phyloP scores from a whole-genome alignment of 1,140 invertebrate species.

The Ostrea edulis region DNA sequence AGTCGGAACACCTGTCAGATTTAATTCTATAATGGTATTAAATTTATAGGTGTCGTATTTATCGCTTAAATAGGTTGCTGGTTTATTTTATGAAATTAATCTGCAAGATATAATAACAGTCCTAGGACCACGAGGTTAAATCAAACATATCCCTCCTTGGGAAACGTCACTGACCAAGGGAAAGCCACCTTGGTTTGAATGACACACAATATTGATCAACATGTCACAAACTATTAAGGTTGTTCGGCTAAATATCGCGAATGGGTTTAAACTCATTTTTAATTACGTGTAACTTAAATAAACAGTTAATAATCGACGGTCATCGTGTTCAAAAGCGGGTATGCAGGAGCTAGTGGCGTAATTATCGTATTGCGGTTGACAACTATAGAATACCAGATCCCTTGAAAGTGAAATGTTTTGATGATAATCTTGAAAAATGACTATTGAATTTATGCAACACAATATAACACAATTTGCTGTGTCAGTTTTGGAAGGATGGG shows the following conservation, averaged over 20 bases:
- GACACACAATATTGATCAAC: neutral
- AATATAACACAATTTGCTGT: neutral
- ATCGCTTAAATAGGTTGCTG: neutral
- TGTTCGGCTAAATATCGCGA: neutral
- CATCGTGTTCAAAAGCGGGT: neutral
- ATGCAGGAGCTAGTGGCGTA: neutral
- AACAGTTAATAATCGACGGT: neutral
- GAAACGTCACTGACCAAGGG: neutral
- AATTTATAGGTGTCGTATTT: neutral
- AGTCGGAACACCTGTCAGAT: neutral
- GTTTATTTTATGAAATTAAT: neutral
- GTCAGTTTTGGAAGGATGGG: neutral
- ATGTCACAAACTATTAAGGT: neutral
- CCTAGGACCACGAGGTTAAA: neutral
- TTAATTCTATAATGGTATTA: conserved; percentile 18
- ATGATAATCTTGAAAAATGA: conserved; percentile 30
- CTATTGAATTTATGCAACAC: conserved; percentile 1
- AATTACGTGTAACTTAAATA: conserved; percentile 28
- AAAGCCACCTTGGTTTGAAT: neutral
- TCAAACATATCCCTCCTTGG: neutral
- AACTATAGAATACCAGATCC: neutral
- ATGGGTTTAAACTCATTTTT: neutral
- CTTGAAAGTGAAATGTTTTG: conserved; percentile 30
- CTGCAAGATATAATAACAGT: neutral
- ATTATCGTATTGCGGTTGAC: conserved; percentile 28